Evolutionary conservation across 2,113 vertebrate species (phyloP), one percentile per base, ranked within the genome.

Genomic region (Eira barbara): DNA sequence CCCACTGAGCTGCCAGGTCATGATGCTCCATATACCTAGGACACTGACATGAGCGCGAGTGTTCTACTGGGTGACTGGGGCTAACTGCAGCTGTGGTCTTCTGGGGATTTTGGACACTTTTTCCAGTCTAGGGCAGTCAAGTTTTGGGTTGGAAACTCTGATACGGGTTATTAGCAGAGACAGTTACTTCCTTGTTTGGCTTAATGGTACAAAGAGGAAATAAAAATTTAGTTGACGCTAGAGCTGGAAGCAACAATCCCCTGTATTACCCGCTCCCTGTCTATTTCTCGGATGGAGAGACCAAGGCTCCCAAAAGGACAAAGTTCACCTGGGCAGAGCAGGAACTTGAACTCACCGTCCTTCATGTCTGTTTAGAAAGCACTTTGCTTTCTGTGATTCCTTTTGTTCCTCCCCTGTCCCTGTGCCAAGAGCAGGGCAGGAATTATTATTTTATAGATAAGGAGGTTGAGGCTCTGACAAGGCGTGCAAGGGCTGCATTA

Each of bases 81-180:
- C 87, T 85, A 45, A 25, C 12, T 57, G 65, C 39, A 59, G 71
- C 65, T 73, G 2, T 27, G 93, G 49, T 85, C 82, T 94, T 91
- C 52, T 80, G 85, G 86, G 47, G 49, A 63, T 25, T 88, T 71
- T 27, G 80, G 92, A 78, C 27, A 71, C 31, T 39, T 65, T 49
- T 95, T 86, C 42, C 39, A 4, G 63, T 49, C 52, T 25, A 25
- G 18, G 23, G 45, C 59, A 93, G 39, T 74, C 20, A 31, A 23
- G 29, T 89, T 86, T 78, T 29, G 69, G 42, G 52, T 34, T 49
- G 79, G 55, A 71, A 92, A 81, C 47, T 71, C 78, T 82, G 55
- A 55, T 76, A 67, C 59, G 31, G 36, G 74, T 93, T 23, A 47
- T 63, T 93, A 57, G n/a, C 25, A 76, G 79, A 84, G 47, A 93